Percentiles rank a stretch among this genome's conserved stretches.
Evolutionary conservation across 2,888 invertebrate species (phyloP).

Genomic region (Dioctria rufipes): DNA sequence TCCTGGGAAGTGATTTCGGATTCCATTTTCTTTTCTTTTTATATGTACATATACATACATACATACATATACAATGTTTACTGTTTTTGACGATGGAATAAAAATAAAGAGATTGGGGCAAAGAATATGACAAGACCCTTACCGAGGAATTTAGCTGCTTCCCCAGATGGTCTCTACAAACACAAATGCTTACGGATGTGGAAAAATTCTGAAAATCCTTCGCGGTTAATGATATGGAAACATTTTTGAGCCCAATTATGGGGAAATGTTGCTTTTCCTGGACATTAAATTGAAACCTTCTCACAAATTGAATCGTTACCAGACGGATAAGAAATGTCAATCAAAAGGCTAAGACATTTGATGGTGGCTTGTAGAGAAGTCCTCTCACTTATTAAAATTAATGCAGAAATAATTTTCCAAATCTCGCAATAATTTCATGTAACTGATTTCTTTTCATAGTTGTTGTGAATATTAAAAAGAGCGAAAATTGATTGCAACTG

Average conservation of each 20-base stretch:
- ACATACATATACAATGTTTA: not conserved
- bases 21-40: not conserved
- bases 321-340: conserved; percentile 21
- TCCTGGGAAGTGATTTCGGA: not conserved
- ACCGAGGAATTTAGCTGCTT: conserved; percentile 19
- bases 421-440: too few species aligned
- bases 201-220: conserved; percentile 48
- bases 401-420: not conserved
- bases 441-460: too few species aligned
- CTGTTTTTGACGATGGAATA: conserved; percentile 12
- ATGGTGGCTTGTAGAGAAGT: not conserved
- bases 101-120: conserved; percentile 3
- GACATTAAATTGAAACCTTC: conserved; percentile 49
- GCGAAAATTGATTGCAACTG: too few species aligned
- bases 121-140: conserved; percentile 16
- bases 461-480: too few species aligned
- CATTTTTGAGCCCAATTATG: conserved; percentile 48
- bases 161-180: conserved; percentile 41
- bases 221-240: conserved; percentile 49
- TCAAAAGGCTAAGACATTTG: conserved; percentile 8
- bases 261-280: conserved; percentile 45
- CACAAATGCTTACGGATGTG: conserved; percentile 46
- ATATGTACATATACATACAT: too few species aligned
- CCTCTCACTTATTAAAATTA: conserved; percentile 19
- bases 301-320: conserved; percentile 49